A percentile compares a stretch with the other conserved stretches of the same genome.
Evolutionary conservation across 1,140 invertebrate genomes (phyloP).

Genomic region (Drosophila arizonae): DNA sequence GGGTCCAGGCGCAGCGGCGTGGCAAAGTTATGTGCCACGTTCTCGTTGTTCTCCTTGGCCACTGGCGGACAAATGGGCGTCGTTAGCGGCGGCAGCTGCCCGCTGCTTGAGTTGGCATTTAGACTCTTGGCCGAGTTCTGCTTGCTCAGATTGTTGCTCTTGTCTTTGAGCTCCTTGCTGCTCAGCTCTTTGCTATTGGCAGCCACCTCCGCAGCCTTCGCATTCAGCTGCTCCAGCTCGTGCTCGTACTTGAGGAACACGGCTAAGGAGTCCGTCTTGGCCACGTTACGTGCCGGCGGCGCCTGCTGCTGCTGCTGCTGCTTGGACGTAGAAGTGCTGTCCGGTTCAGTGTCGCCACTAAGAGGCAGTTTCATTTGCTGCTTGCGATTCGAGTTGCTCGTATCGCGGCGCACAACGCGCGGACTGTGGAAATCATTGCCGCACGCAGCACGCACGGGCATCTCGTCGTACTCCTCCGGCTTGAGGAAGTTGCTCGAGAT

Average conservation of each 20-base stretch:
- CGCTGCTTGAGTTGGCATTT: slow-evolving; percentile 20
- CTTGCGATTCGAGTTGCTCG: slow-evolving; percentile 73
- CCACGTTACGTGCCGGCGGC: slow-evolving; percentile 43
- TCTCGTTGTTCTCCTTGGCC: slow-evolving; percentile 53
- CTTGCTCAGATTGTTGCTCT: slow-evolving; percentile 80
- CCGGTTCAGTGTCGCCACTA: slow-evolving; percentile 27
- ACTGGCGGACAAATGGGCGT: slow-evolving; percentile 7
- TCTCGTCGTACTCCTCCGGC: slow-evolving; percentile 82
- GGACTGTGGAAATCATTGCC: slow-evolving; percentile 80
- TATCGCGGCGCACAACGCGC: slow-evolving; percentile 70
- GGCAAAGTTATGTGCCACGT: slow-evolving; percentile 35
- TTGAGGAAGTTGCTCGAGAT: slow-evolving; percentile 82
- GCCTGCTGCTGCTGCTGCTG: slow-evolving; percentile 5
- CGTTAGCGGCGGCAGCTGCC: slow-evolving; percentile 54
- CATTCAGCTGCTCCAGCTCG: slow-evolving; percentile 73
- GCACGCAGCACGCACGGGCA: slow-evolving; percentile 79
- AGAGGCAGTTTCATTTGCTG: slow-evolving; percentile 61
- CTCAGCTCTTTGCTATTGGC: slow-evolving; percentile 46
- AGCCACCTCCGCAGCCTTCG: slow-evolving; percentile 51
- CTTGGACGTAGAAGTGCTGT: slow-evolving; percentile 2
- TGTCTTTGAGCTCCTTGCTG: slow-evolving; percentile 80
- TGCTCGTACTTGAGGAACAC: slow-evolving; percentile 81
- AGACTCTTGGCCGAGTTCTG: slow-evolving; percentile 79
- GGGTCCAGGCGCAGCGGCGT: slow-evolving; percentile 59
- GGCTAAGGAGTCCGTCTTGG: slow-evolving; percentile 80